Conservation (phyloP, 2,888 invertebrate genomes). For the Epirrhoe alternata region DNA sequence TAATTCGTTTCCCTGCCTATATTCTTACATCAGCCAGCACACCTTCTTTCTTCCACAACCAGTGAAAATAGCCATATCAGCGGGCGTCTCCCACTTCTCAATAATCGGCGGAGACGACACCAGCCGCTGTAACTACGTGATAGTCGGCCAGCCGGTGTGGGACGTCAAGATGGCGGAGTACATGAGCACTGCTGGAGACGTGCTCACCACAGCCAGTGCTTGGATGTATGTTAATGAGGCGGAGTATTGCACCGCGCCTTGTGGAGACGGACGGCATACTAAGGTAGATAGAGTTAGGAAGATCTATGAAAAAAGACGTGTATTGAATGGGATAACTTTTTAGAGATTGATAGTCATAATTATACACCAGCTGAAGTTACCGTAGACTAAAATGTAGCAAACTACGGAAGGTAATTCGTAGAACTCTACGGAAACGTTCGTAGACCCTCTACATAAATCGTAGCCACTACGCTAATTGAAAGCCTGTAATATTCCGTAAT, state of each 20-base stretch:
- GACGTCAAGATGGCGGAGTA: slow-evolving; percentile 81
- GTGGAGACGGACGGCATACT: slow-evolving; percentile 82
- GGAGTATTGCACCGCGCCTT: slow-evolving; percentile 84
- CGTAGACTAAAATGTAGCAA: too few relatives aligned
- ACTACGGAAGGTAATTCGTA: too few relatives aligned
- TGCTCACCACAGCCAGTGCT: slow-evolving; percentile 84
- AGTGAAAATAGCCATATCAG: slow-evolving; percentile 88
- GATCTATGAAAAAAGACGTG: too few relatives aligned
- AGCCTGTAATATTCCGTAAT: too few relatives aligned
- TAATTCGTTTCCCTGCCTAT: too few relatives aligned
- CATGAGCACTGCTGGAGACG: slow-evolving; percentile 85
- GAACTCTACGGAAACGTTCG: not conserved
- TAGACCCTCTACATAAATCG: not conserved
- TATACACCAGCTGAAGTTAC: too few relatives aligned
- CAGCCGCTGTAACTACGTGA: slow-evolving; percentile 83
- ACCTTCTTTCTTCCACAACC: not conserved
- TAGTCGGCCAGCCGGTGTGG: slow-evolving; percentile 87
- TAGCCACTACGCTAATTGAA: not conserved
- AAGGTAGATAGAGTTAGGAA: slow-evolving; percentile 58
- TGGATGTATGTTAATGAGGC: slow-evolving; percentile 86
- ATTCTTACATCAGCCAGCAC: not conserved
- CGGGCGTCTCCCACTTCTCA: slow-evolving; percentile 85
- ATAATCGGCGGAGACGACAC: slow-evolving; percentile 74
- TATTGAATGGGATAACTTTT: too few relatives aligned
- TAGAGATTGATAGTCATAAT: too few relatives aligned